These are phyloP conservation scores for Aleiodes sp. DNA, from an alignment of 1,140 invertebrate genomes.

Conservation along the genomic window DNA sequence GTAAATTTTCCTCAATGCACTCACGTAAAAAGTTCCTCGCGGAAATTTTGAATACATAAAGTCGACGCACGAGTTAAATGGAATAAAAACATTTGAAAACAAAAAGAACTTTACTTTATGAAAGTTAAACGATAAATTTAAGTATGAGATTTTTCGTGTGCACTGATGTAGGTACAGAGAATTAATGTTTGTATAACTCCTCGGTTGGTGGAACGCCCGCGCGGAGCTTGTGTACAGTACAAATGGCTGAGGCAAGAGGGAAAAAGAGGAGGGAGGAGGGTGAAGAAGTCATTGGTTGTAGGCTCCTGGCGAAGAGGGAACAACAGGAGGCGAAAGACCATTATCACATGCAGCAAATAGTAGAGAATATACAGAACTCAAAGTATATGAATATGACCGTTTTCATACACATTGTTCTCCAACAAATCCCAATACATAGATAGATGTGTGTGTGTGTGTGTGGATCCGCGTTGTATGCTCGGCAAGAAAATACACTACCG, in stretches of 20 bases:
- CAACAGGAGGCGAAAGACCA: slow-evolving; percentile 43
- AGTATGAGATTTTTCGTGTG: neutral
- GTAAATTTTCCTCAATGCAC: too few species aligned
- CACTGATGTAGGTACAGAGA: slow-evolving; percentile 24
- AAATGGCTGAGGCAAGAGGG: neutral
- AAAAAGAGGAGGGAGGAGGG: too few species aligned
- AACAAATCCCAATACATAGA: neutral
- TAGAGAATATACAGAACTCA: neutral
- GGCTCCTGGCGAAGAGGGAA: slow-evolving; percentile 47
- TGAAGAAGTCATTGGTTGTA: slow-evolving; percentile 7
- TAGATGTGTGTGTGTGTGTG: slow-evolving; percentile 29
- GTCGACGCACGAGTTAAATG: neutral
- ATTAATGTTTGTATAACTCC: slow-evolving; percentile 52
- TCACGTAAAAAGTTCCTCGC: too few species aligned
- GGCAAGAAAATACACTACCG: slow-evolving; percentile 42
- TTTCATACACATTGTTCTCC: neutral
- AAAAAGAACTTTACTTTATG: neutral
- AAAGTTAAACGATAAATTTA: neutral
- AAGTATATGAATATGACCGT: neutral
- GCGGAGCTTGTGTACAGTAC: neutral
- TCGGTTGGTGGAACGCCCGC: slow-evolving; percentile 20
- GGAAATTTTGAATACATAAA: too few species aligned
- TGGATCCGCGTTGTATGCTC: slow-evolving; percentile 25
- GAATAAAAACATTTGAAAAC: neutral
- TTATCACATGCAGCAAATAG: slow-evolving; percentile 53